Base-by-base conservation (phyloP, 2,113 vertebrate genomes). In the Oriolus oriolus region DNA sequence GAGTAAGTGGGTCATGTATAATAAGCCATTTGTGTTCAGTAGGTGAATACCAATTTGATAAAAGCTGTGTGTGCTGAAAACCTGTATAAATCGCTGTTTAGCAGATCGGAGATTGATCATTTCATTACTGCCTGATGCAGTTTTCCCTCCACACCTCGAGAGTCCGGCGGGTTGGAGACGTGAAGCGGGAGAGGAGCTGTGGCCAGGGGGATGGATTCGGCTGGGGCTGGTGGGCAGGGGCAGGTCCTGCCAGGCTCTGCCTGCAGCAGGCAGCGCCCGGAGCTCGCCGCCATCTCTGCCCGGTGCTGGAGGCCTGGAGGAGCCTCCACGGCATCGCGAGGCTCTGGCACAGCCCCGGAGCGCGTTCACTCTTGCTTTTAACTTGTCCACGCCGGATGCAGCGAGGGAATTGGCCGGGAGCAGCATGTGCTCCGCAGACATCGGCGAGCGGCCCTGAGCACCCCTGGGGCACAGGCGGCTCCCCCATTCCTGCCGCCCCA, bases 31-130 rank as follows among this genome's bases (percentile, higher is more conserved):
- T 97, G 97, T 87, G 97, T 97, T 98, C 97, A 94, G 97, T 82
- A 97, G 97, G 97, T 97, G 98, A 98, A 98, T 97, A 97, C 97
- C 97, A 98, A 98, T 98, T 97, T 97, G 97, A 97, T 97, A 95
- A 97, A 97, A 97, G 97, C 97, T 69, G 82, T 76, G 94, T 88
- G 95, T 86, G 94, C 97, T 95, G 97, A 92, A 90, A 92, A 91
- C 96, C 89, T 66, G 87, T 85, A 76, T 84, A 95, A 96, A 97
- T 96, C 91, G 97, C 96, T 96, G 97, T 96, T 97, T 94, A 97
- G 97, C 97, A 97, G 97, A 96, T 97, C 31, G 60, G 95, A 94
- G 96, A 84, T 93, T 89, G 96, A 97, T 97, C 95, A 52, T 96
- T 97, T 93, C 94, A 89, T 97, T 95, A 88, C 87, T 76, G 15